Percentiles rank a stretch among this genome's conserved stretches.
phyloP scores from a whole-genome alignment of 2,113 vertebrate genomes.

The Pelvicachromis taeniatus region DNA sequence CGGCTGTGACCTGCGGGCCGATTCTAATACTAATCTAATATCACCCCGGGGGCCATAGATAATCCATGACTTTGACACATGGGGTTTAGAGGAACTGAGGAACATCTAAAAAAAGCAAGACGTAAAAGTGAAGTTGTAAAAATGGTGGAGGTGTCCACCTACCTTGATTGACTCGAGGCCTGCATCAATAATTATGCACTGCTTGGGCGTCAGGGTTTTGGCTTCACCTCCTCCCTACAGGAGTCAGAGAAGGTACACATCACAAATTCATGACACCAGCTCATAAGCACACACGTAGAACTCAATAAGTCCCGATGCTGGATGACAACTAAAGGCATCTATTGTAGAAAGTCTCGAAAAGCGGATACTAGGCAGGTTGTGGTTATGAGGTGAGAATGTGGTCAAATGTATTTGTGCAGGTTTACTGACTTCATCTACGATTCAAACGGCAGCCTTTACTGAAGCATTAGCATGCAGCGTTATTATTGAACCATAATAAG shows the following conservation, averaged over 20 bases:
- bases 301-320: background rate
- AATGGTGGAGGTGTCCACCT: background rate
- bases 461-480: rapidly evolving
- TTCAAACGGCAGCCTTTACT: background rate
- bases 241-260: background rate
- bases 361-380: background rate
- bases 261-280: background rate
- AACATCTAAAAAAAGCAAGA: too few species aligned
- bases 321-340: background rate
- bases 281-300: background rate
- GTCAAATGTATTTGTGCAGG: background rate
- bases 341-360: background rate
- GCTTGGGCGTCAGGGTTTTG: conserved; percentile 88
- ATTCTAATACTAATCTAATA: too few species aligned
- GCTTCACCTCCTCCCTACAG: conserved; percentile 85
- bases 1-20: too few species aligned
- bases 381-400: background rate
- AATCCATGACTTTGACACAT: too few species aligned
- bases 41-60: too few species aligned
- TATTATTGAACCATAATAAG: background rate
- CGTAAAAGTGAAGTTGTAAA: rapidly evolving
- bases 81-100: too few species aligned
- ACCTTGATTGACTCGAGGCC: conserved; percentile 95
- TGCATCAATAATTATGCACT: conserved; percentile 88
- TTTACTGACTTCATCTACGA: background rate